Percentiles rank a stretch among this genome's conserved stretches.
These are phyloP conservation scores for Ameiurus melas DNA, from an alignment of 2,113 vertebrate genomes.

Conservation along the genomic window DNA sequence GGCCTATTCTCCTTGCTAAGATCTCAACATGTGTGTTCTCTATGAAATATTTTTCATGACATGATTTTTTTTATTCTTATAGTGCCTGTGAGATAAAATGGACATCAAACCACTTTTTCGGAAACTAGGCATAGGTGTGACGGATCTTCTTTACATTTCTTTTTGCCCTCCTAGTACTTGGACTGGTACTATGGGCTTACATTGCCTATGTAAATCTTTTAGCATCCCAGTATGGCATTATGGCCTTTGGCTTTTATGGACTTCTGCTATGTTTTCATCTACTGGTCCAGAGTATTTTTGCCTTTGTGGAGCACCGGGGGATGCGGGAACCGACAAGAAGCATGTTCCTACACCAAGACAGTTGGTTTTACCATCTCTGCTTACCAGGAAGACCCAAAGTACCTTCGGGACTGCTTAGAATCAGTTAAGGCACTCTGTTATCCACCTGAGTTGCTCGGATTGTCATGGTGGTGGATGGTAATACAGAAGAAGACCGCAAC, in stretches of 20 bases:
- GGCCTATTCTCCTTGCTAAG: neutral
- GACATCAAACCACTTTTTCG: constrained; percentile 67
- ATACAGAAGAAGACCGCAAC: constrained; percentile 80
- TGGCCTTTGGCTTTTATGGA: constrained; percentile 89
- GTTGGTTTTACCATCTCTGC: constrained; percentile 87
- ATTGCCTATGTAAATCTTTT: constrained; percentile 74
- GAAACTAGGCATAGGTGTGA: constrained; percentile 53
- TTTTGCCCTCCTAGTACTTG: constrained; percentile 80
- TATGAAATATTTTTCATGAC: neutral
- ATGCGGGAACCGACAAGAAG: constrained; percentile 60
- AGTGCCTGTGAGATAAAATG: constrained; percentile 61
- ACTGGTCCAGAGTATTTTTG: constrained; percentile 83
- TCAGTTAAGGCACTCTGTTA: constrained; percentile 78
- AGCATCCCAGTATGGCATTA: constrained; percentile 72
- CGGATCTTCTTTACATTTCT: constrained; percentile 71
- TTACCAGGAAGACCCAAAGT: constrained; percentile 83
- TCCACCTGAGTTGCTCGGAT: constrained; percentile 78
- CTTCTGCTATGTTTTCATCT: constrained; percentile 81
- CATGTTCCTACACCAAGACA: constrained; percentile 72
- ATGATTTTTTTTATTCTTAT: neutral
- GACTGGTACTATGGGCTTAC: constrained; percentile 82
- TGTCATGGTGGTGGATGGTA: constrained; percentile 89
- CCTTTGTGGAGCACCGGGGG: constrained; percentile 79
- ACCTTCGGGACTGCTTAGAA: constrained; percentile 82
- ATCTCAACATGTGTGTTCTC: neutral